Base-by-base conservation (phyloP, 1,140 invertebrate genomes). In the Bombus pyrosoma region DNA sequence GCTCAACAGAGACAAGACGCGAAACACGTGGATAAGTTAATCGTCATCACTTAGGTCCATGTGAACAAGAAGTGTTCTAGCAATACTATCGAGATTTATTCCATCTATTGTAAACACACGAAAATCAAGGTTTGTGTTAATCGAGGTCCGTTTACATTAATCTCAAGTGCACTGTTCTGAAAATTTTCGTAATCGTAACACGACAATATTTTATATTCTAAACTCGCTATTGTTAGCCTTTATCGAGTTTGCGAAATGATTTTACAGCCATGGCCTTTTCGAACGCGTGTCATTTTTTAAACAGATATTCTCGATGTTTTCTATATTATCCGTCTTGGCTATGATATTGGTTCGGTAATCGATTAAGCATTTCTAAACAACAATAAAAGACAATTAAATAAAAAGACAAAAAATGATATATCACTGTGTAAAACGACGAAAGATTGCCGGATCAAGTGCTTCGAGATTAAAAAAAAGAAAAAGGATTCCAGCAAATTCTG, bases 11-110 rank as follows among this genome's bases (percentile, higher is more conserved):
- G 15, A 22, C 43, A 34, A 43, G 25, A 53, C 13, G n/a, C 12
- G 39, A 72, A 3, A n/a, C 1, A 34, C 47, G 22, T 53, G 47
- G 18, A 22, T 53, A 39, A 69, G 15, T 22, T 18, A 22, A 5
- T 53, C 18, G n/a, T 22, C 15, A 25, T 47, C 25, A 43, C 22
- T 8, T n/a, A n/a, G 22, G 8, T 18, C 8, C 22, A 15, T 22
- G 22, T 22, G 41, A 66, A 34, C 34, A 71, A 43, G 18, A 71
- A 39, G 8, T 13, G 34, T 71, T 41, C 22, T 62, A 71, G 10
- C 77, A 79, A 64, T 80, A 80, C 25, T 71, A 71, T 39, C 78
- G 13, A 43, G 3, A 28, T 80, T 10, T 39, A 43, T 71, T 71
- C 34, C 6, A 64, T 5, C 75, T 37, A 15, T 32, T 43, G 18